Percentiles rank a stretch among this genome's conserved stretches.
These are phyloP conservation scores for Sceloporus undulatus DNA, from an alignment of 2,113 vertebrate genomes.

Conservation along the genomic window DNA sequence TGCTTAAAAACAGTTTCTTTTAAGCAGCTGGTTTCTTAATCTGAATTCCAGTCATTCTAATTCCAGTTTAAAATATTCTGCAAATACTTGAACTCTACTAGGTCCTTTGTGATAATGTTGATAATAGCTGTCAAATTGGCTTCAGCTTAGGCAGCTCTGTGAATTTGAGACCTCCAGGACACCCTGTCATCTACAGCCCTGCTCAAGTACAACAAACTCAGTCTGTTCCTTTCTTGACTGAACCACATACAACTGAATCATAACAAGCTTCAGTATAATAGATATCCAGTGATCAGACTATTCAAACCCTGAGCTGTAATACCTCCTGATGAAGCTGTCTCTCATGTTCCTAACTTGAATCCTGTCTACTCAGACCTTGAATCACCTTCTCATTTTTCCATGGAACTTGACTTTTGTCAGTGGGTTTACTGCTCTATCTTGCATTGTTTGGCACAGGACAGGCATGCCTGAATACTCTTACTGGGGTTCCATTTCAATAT, in stretches of 20 bases:
- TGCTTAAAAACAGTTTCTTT: background rate
- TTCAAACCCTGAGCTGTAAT: background rate
- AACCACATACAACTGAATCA: background rate
- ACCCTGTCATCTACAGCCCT: too few species aligned
- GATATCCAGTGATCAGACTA: background rate
- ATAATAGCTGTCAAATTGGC: too few species aligned
- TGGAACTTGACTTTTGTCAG: background rate
- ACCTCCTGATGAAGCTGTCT: background rate
- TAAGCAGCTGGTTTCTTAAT: too few species aligned
- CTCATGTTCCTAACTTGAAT: too few species aligned
- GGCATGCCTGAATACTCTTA: constrained; percentile 2
- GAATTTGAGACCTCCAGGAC: too few species aligned
- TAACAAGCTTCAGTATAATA: background rate
- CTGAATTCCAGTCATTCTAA: too few species aligned
- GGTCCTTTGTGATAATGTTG: background rate
- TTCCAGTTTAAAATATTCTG: background rate
- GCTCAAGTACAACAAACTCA: too few species aligned
- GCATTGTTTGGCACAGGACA: background rate
- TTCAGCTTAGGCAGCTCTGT: too few species aligned
- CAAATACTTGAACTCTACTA: background rate
- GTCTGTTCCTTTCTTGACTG: too few species aligned
- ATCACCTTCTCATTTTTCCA: background rate
- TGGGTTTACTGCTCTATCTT: background rate
- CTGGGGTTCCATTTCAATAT: constrained; percentile 21
- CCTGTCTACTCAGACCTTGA: background rate